Evolutionary conservation across 2,888 invertebrate species (phyloP), one percentile per base, ranked within the genome.

Genomic region (Drosophila prostipennis): DNA sequence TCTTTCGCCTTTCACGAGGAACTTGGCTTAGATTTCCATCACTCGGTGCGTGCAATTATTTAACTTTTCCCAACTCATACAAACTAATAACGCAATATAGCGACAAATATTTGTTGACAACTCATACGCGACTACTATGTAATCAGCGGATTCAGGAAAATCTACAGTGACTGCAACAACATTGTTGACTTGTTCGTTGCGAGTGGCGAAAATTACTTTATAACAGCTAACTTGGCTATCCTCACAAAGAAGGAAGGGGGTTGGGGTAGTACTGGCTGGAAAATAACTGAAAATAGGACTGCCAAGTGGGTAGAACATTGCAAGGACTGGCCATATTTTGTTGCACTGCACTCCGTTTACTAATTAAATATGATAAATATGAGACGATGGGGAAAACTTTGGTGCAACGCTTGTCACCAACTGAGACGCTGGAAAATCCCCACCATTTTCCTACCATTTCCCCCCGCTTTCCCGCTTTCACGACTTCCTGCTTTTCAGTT

Each of bases 291-390:
- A 46, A 29, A 29, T 46, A 46, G 29, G 45, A 46, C 45, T 46
- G 45, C 40, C 5, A 19, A 19, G 42, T 42, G 16, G 42, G 19
- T 40, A 2, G 2, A 32, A 11, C 34, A 37, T 37, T 29, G 16
- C 58, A 13, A 11, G n/a, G 16, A 40, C 39, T 63, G 55, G 43
- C 45, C 68, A 57, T 75, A 76, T 78, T 79, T 67, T 78, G 76
- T 76, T 77, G 79, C 79, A 75, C 42, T 75, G 63, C 64, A 42
- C 65, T 49, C 69, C 69, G 69, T 49, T 76, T 57, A 77, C 86
- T 84, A 84, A 84, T 85, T 84, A 86, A 84, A 87, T 84, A 82
- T 78, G 86, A 87, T 80, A 85, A 87, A 87, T 78, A 74, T 76
- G 80, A 86, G 83, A 80, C 76, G 83, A 74, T 46, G 72, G 37